Evolutionary conservation across 2,888 invertebrate species (phyloP).

Genomic region (Morpho deidamia): DNA sequence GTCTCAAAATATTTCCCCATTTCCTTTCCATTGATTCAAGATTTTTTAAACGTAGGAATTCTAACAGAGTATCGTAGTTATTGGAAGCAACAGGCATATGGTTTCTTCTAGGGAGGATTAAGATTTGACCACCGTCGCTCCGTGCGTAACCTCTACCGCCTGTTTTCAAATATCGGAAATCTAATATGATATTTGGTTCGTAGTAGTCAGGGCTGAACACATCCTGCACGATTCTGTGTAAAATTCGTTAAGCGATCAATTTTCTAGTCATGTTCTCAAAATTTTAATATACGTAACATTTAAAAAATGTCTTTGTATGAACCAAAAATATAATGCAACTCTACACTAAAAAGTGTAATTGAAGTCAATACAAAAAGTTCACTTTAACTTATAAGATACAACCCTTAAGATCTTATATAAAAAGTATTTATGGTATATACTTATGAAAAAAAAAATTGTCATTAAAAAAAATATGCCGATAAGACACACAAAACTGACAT

Average conservation of each 20-base stretch:
- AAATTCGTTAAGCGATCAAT: neutral
- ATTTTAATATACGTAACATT: too few species aligned
- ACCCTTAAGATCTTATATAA: neutral
- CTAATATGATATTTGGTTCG: slow-evolving; percentile 54
- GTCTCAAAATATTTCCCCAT: neutral
- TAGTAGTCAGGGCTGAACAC: slow-evolving; percentile 56
- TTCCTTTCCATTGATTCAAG: slow-evolving; percentile 31
- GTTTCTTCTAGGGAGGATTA: slow-evolving; percentile 51
- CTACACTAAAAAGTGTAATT: too few species aligned
- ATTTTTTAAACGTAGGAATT: slow-evolving; percentile 46
- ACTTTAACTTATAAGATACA: too few species aligned
- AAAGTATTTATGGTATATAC: neutral
- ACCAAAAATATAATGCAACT: too few species aligned
- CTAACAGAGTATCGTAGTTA: slow-evolving; percentile 56
- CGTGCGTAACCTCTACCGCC: slow-evolving; percentile 61
- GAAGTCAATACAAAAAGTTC: too few species aligned
- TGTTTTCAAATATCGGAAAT: slow-evolving; percentile 61
- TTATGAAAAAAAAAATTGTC: too few species aligned
- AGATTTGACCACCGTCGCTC: slow-evolving; percentile 56
- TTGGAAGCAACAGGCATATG: slow-evolving; percentile 38
- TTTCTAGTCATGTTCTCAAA: too few species aligned
- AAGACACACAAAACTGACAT: too few species aligned
- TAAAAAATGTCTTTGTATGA: too few species aligned
- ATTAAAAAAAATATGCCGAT: too few species aligned
- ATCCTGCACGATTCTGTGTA: slow-evolving; percentile 49